phyloP scores from a whole-genome alignment of 2,113 vertebrate species.

The Hymenochirus boettgeri region DNA sequence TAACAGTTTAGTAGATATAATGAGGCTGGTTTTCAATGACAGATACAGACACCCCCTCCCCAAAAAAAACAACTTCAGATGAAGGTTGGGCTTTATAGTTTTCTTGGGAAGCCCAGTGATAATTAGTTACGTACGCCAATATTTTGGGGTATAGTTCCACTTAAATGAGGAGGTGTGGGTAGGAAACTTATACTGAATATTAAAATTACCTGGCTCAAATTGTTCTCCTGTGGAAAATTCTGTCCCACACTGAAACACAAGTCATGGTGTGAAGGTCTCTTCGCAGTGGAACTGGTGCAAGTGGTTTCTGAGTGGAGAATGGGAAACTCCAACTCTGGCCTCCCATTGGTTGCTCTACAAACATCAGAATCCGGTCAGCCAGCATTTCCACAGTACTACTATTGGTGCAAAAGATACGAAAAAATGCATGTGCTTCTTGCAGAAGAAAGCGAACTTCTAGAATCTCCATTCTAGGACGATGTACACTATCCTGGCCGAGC shows the following conservation, averaged over 20 bases:
- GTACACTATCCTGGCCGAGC: slow-evolving; percentile 55
- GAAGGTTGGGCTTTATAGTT: no score
- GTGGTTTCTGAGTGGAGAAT: slow-evolving; percentile 48
- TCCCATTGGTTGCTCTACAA: slow-evolving; percentile 51
- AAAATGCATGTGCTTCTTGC: slow-evolving; percentile 59
- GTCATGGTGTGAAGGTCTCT: slow-evolving; percentile 66
- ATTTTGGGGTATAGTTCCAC: no score
- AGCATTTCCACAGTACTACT: slow-evolving; percentile 58
- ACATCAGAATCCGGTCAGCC: slow-evolving; percentile 59
- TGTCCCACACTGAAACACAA: slow-evolving; percentile 67
- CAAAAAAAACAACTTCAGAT: no score
- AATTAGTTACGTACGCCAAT: no score
- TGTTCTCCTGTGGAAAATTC: slow-evolving; percentile 56
- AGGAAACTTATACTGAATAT: no score
- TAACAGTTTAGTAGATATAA: no score
- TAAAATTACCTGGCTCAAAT: slow-evolving; percentile 61
- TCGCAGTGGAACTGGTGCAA: slow-evolving; percentile 58
- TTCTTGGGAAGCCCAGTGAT: no score
- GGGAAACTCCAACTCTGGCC: slow-evolving; percentile 48
- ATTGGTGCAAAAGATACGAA: slow-evolving; percentile 66
- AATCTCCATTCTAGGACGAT: slow-evolving; percentile 54
- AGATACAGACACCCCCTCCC: no score
- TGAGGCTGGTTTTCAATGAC: no score
- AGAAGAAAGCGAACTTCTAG: slow-evolving; percentile 62
- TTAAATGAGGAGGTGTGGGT: no score